Base-by-base conservation (phyloP, 2,888 invertebrate species). In the Taenaris catops region DNA sequence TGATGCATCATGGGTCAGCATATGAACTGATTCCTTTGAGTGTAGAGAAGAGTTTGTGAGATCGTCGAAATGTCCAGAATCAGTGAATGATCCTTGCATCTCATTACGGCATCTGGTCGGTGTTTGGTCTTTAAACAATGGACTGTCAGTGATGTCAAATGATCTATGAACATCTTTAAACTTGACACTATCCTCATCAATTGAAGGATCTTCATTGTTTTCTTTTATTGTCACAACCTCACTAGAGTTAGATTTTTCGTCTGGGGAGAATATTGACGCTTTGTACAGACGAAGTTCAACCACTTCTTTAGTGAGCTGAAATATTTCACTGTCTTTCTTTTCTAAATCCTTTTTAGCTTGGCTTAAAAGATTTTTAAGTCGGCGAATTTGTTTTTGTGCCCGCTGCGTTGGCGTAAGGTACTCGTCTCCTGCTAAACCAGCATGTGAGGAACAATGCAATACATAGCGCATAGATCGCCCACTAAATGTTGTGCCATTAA, bases 381-480 rank as follows among this genome's bases (percentile, higher is more conserved):
- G 90, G 42, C 93, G 89, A 18, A 96, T 92, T 70, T 95, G 94
- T 50, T 92, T 89, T 57, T 94, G 93, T 4, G 95, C 95, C 41
- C 96, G 87, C 67, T 96, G 96, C 0, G 96, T 96, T 6, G 96
- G 96, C 31, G 96, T 96, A 38, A 96, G 88, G 70, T 96, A 96
- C 57, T 95, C 94, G 41, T 94, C 93, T 24, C 92, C 93, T 27
- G 93, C 91, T 27, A 92, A 90, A 1, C 92, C 92, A 2, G 92
- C 91, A 66, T 94, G 92, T 48, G 93, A 92, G 33, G 94, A 94
- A 67, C 96, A 96, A 68, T 96, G 96, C 27, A 95, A 91, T 41
- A 96, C 94, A 69, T 94, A 96, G 52, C 94, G 92, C 86, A 91
- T 91, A 41, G 90, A 91, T 29, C 91, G 81, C 3, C 91, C 91